Conservation (phyloP, 2,113 vertebrate genomes). For the Bagarius yarrelli region DNA sequence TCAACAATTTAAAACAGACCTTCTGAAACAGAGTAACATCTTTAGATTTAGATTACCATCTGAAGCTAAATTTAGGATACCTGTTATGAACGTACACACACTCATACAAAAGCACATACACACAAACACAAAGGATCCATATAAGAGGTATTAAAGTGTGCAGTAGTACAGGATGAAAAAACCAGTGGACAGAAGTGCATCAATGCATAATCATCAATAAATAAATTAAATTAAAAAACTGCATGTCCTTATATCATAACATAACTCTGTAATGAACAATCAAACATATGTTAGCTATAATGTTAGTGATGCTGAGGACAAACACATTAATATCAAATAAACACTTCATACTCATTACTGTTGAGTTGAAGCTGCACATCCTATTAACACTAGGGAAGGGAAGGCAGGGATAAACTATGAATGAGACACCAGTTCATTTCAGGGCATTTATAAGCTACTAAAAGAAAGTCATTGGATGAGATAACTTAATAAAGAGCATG, state of each 20-base stretch:
- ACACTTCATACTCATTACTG: neutral
- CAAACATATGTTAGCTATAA: slow-evolving; percentile 18
- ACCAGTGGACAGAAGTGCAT: neutral
- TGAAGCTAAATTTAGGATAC: neutral
- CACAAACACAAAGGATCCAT: neutral
- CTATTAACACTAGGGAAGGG: neutral
- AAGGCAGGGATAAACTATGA: neutral
- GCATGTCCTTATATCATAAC: no score
- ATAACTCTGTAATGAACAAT: no score
- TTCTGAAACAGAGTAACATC: no score
- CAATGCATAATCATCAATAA: neutral
- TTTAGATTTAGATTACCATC: no score
- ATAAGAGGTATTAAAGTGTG: slow-evolving; percentile 8
- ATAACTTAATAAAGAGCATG: neutral
- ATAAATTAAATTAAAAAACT: slow-evolving; percentile 40
- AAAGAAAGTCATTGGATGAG: neutral
- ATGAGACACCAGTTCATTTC: neutral
- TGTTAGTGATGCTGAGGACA: no score
- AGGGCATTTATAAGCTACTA: neutral
- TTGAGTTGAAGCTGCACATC: neutral
- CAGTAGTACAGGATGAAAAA: slow-evolving; percentile 10
- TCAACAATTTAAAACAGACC: no score
- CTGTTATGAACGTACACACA: neutral
- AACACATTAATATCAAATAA: neutral
- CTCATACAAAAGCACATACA: slow-evolving; percentile 15